Evolutionary conservation across 2,797 vertebrate species (phyloP).

Genomic region (Melanotaenia parkinsoni): DNA sequence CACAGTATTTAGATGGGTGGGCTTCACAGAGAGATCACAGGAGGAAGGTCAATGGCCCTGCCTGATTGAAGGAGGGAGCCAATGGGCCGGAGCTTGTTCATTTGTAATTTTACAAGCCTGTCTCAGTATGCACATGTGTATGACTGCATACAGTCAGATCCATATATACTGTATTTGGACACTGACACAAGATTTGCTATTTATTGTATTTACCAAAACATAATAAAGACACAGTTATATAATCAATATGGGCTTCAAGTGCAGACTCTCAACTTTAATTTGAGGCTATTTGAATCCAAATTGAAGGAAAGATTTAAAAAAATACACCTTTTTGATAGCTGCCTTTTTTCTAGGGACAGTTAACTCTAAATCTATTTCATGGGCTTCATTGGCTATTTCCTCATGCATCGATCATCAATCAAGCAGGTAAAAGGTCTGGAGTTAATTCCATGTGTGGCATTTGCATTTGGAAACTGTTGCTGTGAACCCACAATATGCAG

Average conservation of each 20-base stretch:
- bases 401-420: too few species aligned
- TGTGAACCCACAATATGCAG: background rate
- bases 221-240: too few species aligned
- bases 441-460: background rate
- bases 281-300: background rate
- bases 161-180: too few species aligned
- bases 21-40: conserved; percentile 36
- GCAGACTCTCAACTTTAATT: background rate
- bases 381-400: too few species aligned
- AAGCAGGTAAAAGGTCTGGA: background rate
- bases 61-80: conserved; percentile 45
- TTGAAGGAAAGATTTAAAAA: too few species aligned
- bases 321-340: too few species aligned
- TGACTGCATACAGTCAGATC: background rate
- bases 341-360: background rate
- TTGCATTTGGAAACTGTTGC: background rate
- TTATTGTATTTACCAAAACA: background rate
- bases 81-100: conserved; percentile 24
- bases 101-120: conserved; percentile 23
- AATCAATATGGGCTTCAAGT: background rate
- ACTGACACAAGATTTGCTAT: background rate
- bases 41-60: conserved; percentile 46
- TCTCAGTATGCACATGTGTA: conserved; percentile 12
- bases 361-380: background rate
- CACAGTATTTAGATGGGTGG: conserved; percentile 46